Evolutionary conservation across 2,888 invertebrate genomes (phyloP), one percentile per base, ranked within the genome.

Genomic region (Ectobius pallidus): DNA sequence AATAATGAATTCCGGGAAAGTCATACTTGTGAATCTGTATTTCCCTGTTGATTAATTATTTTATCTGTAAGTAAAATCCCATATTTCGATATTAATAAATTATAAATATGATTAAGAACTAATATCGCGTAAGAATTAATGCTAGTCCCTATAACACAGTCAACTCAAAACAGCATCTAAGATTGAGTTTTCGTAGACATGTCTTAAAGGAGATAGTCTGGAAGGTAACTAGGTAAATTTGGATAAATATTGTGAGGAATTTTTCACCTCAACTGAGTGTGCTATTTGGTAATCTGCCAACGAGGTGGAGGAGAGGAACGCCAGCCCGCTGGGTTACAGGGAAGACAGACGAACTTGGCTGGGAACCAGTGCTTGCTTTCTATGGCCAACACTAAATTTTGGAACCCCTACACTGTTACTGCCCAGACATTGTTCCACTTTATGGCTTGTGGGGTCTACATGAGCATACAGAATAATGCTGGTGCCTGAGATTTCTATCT

Each of bases 271-370:
- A 18, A 18, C 20, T 18, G 7, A 9, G 25, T 42, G 39, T 22
- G 42, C 20, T 39, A 52, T 2, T 34, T 63, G 63, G 63, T 34
- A 7, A 16, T 16, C 14, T 63, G 63, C 63, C 63, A 63, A 42
- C 11, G 42, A 42, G 63, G 63, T 39, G 63, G 32, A 32, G 27
- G 32, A 61, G 32, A 32, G 6, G 32, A n/a, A 32, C n/a, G 11
- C 18, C n/a, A n/a, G n/a, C n/a, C 61, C 27, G 30, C 39, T 42
- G 42, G 11, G 39, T 39, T 42, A 39, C 63, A 63, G 16, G 7
- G 39, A 42, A 42, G 63, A 49, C 49, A 25, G 52, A 52, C 52
- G 52, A 52, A 63, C 63, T 63, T 63, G 63, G 63, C 63, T 39
- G 3, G 25, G 62, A 34, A 62, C 62, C 62, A 62, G 25, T 25